Percentiles rank a stretch among this genome's conserved stretches.
phyloP scores from a whole-genome alignment of 2,113 vertebrate species.

The Xiphias gladius region DNA sequence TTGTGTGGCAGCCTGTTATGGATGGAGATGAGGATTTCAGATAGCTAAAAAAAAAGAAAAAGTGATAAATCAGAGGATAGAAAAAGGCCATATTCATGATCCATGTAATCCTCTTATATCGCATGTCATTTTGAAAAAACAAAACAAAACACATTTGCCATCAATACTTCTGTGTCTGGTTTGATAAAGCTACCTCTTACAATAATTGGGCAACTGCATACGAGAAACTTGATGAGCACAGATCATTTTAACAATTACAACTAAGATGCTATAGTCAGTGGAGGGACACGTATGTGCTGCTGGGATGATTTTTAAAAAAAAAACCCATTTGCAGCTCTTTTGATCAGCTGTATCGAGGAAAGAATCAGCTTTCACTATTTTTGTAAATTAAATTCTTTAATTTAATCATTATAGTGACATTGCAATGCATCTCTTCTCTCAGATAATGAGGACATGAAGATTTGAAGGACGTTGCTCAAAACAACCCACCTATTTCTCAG shows the following conservation, averaged over 20 bases:
- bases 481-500: not conserved
- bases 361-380: not conserved
- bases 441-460: not conserved
- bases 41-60: slow-evolving; percentile 34
- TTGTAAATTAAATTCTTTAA: not conserved
- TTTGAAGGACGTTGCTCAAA: not conserved
- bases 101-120: slow-evolving; percentile 70
- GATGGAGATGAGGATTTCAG: slow-evolving; percentile 52
- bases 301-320: not conserved
- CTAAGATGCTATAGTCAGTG: not conserved
- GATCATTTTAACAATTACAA: not conserved
- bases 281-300: too few relatives aligned
- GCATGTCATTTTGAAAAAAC: slow-evolving; percentile 53
- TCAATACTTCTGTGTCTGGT: slow-evolving; percentile 38
- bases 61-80: slow-evolving; percentile 61
- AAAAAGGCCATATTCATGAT: slow-evolving; percentile 57
- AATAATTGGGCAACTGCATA: not conserved
- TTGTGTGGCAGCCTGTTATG: slow-evolving; percentile 40
- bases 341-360: not conserved
- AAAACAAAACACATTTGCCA: slow-evolving; percentile 47
- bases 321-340: not conserved
- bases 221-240: slow-evolving; percentile 2
- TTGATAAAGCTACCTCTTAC: slow-evolving; percentile 22
- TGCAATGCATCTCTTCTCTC: not conserved
- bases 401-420: not conserved